Base-by-base conservation (phyloP, 1,140 invertebrate genomes). In the Bathynomus jamesi region DNA sequence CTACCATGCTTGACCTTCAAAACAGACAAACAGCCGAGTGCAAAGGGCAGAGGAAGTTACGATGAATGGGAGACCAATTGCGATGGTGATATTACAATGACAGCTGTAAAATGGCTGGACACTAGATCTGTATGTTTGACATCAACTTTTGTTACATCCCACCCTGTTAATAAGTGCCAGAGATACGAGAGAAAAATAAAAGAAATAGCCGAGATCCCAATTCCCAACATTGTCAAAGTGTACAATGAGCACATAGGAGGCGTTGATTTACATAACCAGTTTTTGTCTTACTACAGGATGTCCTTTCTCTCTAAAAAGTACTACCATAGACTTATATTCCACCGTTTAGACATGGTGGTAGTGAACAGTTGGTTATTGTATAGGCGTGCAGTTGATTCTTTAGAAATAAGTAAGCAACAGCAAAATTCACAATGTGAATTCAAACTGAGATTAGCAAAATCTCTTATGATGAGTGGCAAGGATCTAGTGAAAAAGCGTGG, bases 161-260 rank as follows among this genome's bases (percentile, higher is more conserved):
- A 5, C 11, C 65, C 65, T 62, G 24, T 67, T 2, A 66, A 62
- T 21, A 68, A 63, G 29, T 72, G 71, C 28, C 13, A 11, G 62
- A 62, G 40, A 4, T 69, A 28, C 31, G 71, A 68, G 28, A 72
- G 61, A 30, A 68, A 69, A 32, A 40, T 30, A 13, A 72, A 72
- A 25, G 21, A 60, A 62, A 62, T 10, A 11, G 30, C 61, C 24
- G 71, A 68, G 13, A 61, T 72, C n/a, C 53, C 60, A 13, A 17
- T 66, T 68, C 78, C 76, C 25, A 64, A 65, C 40, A 73, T 78
- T 11, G 70, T 78, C 13, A 68, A 61, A 69, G 65, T 62, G 25
- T 78, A 79, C 53, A 80, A 80, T 69, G 69, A 69, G 62, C 60
- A 76, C 63, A 81, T 80, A 78, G 78, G 78, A 65, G 80, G 78